These are phyloP conservation scores for Carassius auratus DNA, from an alignment of 2,113 vertebrate genomes.

Conservation along the genomic window DNA sequence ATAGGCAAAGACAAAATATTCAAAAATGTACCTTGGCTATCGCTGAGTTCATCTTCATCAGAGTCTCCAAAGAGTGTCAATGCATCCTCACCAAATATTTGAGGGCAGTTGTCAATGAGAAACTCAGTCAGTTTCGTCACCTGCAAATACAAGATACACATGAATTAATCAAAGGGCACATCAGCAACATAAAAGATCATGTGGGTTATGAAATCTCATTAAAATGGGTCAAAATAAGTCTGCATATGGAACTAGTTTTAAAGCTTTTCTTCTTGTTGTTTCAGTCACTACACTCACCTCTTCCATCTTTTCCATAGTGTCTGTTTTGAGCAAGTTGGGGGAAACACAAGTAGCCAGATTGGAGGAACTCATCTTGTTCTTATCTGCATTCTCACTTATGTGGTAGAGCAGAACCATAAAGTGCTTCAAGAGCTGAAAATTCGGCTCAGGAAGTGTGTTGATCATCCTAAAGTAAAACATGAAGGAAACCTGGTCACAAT, in stretches of 20 bases:
- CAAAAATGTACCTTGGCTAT: constrained; percentile 75
- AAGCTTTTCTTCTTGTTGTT: background rate
- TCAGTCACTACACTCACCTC: constrained; percentile 68
- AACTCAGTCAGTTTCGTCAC: constrained; percentile 81
- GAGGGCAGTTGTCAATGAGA: constrained; percentile 81
- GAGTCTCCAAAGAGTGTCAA: constrained; percentile 58
- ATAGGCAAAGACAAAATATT: background rate
- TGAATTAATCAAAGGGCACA: background rate
- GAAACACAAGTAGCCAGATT: constrained; percentile 85
- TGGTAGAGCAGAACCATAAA: constrained; percentile 69
- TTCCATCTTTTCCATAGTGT: constrained; percentile 70
- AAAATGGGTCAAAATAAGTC: background rate
- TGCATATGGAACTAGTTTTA: background rate
- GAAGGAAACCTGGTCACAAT: background rate
- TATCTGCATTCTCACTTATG: constrained; percentile 69
- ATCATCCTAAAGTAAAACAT: constrained; percentile 69
- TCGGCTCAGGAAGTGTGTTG: constrained; percentile 74
- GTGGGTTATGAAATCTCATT: background rate
- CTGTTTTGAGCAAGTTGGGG: constrained; percentile 78
- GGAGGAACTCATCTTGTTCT: constrained; percentile 81
- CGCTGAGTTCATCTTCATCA: constrained; percentile 73
- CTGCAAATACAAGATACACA: constrained; percentile 62
- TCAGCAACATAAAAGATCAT: background rate
- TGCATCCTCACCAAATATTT: constrained; percentile 79
- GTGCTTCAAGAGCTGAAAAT: constrained; percentile 70